Evolutionary conservation across 2,888 invertebrate genomes (phyloP).

Genomic region (Mantis religiosa): DNA sequence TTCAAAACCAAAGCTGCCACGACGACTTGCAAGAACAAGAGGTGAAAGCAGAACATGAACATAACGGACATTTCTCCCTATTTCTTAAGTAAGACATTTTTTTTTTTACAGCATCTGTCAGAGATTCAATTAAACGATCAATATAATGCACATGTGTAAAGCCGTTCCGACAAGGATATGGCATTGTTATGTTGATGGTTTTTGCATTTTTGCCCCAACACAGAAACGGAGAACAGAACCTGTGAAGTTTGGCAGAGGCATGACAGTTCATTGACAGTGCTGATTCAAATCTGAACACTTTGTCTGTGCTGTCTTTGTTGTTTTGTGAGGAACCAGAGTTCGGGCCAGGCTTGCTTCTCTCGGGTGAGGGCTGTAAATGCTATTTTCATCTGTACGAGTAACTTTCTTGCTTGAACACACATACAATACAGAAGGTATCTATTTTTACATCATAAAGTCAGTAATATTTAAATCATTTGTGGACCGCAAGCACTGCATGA

Average conservation of each 20-base stretch:
- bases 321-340: not conserved
- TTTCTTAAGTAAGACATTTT: not conserved
- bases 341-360: not conserved
- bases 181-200: not conserved
- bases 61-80: not conserved
- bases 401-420: not conserved
- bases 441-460: not conserved
- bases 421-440: not conserved
- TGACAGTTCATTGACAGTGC: not conserved
- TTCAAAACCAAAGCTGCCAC: not conserved
- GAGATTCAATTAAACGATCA: not conserved
- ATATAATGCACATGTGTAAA: not conserved
- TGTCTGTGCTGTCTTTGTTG: not conserved
- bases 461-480: not conserved
- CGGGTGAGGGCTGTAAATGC: not conserved
- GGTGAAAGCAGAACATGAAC: no score
- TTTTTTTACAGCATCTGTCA: not conserved
- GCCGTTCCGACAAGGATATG: not conserved
- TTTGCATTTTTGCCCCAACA: not conserved
- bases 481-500: not conserved
- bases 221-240: not conserved
- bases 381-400: not conserved
- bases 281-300: not conserved
- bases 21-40: not conserved
- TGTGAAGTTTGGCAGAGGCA: not conserved